Evolutionary conservation across 2,888 invertebrate genomes (phyloP), one percentile per base, ranked within the genome.

Genomic region (Tenthredo livida): DNA sequence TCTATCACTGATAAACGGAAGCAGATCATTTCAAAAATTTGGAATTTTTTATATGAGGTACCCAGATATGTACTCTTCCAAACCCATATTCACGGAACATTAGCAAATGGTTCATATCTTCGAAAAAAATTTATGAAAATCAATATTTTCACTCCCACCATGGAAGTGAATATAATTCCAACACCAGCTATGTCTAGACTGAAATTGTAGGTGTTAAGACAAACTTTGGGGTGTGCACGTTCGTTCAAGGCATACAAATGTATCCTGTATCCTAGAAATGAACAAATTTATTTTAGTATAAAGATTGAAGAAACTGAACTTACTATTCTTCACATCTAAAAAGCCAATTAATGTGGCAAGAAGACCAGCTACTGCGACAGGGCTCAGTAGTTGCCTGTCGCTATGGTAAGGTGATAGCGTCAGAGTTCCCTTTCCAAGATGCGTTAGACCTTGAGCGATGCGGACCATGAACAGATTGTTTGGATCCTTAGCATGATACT

Each of bases 401-500:
- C 98, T 98, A 94, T 99, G 99, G 94, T 98, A 98, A 4, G 99
- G 99, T 89, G 98, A 97, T 87, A 99, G 95, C 3, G 99, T 98
- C 86, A 99, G 95, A 0, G 99, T 99, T 89, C 99, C 99, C 95
- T 99, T 99, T 88, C 99, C 99, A 89, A 99, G 96, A 95, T 99
- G 99, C 84, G 98, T 98, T 89, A 99, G 95, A 82, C 99, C 98
- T 94, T 99, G 98, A 84, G 99, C 99, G 88, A 99, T 96, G 70
- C 99, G 96, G 85, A 99, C 99, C 98, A 99, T 98, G 94, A 99
- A 99, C 89, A 99, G 94, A 93, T 98, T 98, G 93, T 98, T 98
- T 0, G 99, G 97, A 92, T 99, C 99, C 94, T 99, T 99, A 87
- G 98, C 98, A 94, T 99, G 99, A 94, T 98, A 99, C 91, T 98